phyloP scores from a whole-genome alignment of 1,140 invertebrate genomes.

The Zaprionus tsacasi region DNA sequence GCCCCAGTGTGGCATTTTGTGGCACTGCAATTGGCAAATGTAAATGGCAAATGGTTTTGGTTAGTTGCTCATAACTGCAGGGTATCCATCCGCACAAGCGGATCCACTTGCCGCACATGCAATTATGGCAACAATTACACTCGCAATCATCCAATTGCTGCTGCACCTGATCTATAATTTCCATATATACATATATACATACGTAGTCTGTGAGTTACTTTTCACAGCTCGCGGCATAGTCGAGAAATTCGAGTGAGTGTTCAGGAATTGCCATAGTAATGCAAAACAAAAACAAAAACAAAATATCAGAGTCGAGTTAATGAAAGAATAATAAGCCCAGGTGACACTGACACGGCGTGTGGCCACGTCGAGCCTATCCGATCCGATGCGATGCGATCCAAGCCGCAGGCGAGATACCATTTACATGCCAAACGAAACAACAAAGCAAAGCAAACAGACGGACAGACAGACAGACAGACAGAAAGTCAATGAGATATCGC shows the following conservation, averaged over 20 bases:
- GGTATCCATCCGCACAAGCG: slow-evolving; percentile 61
- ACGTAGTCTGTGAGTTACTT: slow-evolving; percentile 71
- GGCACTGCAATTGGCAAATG: slow-evolving; percentile 43
- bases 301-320: slow-evolving; percentile 49
- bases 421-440: slow-evolving; percentile 40
- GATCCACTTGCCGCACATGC: slow-evolving; percentile 73
- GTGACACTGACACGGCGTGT: slow-evolving; percentile 69
- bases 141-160: slow-evolving; percentile 47
- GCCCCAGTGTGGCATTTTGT: slow-evolving; percentile 47
- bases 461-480: slow-evolving; percentile 24
- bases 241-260: slow-evolving; percentile 24
- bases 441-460: slow-evolving; percentile 25
- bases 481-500: slow-evolving; percentile 41
- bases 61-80: slow-evolving; percentile 81
- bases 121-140: slow-evolving; percentile 80
- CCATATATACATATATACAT: slow-evolving; percentile 30
- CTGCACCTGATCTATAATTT: slow-evolving; percentile 78
- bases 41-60: slow-evolving; percentile 65
- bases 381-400: slow-evolving; percentile 23
- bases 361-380: slow-evolving; percentile 19
- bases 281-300: neutral
- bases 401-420: slow-evolving; percentile 43
- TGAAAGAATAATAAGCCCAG: slow-evolving; percentile 74
- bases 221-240: slow-evolving; percentile 74
- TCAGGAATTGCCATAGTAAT: slow-evolving; percentile 43